These are phyloP conservation scores for Tenodera sinensis DNA, from an alignment of 2,888 invertebrate species.

Conservation along the genomic window DNA sequence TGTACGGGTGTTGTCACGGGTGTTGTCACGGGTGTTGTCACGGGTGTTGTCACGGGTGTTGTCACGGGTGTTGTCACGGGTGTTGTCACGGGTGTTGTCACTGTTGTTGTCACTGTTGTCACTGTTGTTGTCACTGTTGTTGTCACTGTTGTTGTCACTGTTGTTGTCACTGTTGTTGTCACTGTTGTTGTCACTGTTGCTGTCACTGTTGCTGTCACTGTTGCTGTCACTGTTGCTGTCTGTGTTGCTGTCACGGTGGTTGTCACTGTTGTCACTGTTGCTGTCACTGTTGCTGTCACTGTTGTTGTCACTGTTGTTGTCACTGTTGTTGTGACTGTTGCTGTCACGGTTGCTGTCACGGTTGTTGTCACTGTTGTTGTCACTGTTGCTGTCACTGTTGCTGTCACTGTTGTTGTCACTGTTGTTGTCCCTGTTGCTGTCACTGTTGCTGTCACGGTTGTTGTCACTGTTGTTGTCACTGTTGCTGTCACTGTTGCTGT, in stretches of 20 bases:
- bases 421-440: not conserved
- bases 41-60: not conserved
- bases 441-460: too few species aligned
- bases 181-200: constrained; percentile 9
- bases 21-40: constrained; percentile 8
- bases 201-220: not conserved
- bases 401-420: not conserved
- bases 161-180: not conserved
- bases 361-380: too few species aligned
- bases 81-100: not conserved
- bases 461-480: too few species aligned
- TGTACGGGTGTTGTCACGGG: not conserved
- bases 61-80: not conserved
- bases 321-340: too few species aligned
- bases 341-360: constrained; percentile 3
- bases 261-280: too few species aligned
- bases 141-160: not conserved
- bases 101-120: constrained; percentile 18
- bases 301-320: too few species aligned
- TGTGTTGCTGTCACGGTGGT: too few species aligned
- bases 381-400: not conserved
- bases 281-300: too few species aligned
- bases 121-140: not conserved
- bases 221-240: constrained; percentile 12
- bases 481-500: too few species aligned